Base-by-base conservation (phyloP, 2,797 vertebrate species). In the Muscicapa comitata region DNA sequence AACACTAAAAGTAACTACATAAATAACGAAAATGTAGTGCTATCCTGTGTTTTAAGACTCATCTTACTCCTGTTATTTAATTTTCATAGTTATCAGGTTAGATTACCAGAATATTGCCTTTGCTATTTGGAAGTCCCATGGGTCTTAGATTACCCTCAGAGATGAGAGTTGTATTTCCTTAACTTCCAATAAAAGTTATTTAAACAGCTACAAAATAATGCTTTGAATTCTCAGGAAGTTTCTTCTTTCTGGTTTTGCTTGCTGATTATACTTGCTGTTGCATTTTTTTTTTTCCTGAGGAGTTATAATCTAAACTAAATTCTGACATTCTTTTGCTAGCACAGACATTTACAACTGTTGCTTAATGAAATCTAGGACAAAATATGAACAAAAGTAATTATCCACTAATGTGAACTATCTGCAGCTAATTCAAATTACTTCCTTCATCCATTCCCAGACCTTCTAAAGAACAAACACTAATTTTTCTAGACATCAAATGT, bases 341-440 rank as follows among this genome's bases (percentile, higher is more conserved):
- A 59, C 7, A 70, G 70, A 78, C 76, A 37, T 91, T 94, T 93
- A 92, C 86, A 79, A 28, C 24, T 54, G 54, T 68, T 83, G 21
- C 70, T 62, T 93, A 86, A 91, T 89, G 75, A 95, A 94, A 97
- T 93, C 79, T 93, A 37, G 93, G 92, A 59, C 93, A 93, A 87
- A 88, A 70, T 83, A 78, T 38, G 76, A 86, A 55, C 77, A 90
- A 91, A 95, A 86, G 85, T 92, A 93, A 91, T 96, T 95, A 93
- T 65, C 61, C 21, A 21, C 73, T 92, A 71, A 91, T 68, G n/a
- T 72, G 61, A 93, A 70, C 54, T 95, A 63, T 93, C 71, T 75
- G 29, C 65, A 80, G 40, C 62, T 94, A 84, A 95, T 92, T 90
- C 66, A 90, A 55, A 94, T 95, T 85, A 72, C 12, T 35, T 83